Percentiles rank a stretch among this genome's conserved stretches.
These are phyloP conservation scores for Auanema freiburgensis DNA, from an alignment of 2,888 invertebrate species.

Conservation along the genomic window DNA sequence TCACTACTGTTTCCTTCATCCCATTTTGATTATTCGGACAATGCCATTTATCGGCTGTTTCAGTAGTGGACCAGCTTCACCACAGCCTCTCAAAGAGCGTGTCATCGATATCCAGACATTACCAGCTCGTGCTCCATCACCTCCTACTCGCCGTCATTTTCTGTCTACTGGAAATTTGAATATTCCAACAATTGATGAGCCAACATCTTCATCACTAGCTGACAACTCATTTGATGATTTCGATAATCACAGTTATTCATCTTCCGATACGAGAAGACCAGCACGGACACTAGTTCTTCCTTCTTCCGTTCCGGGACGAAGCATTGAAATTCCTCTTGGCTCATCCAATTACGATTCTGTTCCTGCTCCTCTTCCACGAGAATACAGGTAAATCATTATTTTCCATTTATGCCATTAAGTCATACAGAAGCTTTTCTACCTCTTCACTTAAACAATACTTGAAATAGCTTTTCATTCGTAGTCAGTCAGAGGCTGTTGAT, in stretches of 20 bases:
- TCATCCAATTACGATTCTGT: neutral
- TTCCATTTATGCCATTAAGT: no score
- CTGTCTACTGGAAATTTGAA: no score
- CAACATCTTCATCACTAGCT: no score
- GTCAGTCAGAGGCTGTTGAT: no score
- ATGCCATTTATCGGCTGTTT: slow-evolving; percentile 3
- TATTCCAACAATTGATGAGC: no score
- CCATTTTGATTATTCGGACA: neutral
- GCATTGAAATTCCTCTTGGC: slow-evolving; percentile 26
- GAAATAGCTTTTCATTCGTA: no score
- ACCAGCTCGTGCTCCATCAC: slow-evolving; percentile 5
- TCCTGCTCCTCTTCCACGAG: no score
- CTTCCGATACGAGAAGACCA: slow-evolving; percentile 5
- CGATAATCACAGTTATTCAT: no score
- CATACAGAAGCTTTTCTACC: no score
- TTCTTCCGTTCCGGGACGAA: slow-evolving; percentile 19
- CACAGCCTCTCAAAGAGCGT: neutral
- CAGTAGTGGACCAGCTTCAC: neutral
- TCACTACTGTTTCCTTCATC: neutral
- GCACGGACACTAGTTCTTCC: slow-evolving; percentile 21
- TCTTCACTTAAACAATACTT: no score
- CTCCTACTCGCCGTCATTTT: neutral
- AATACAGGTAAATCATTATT: no score
- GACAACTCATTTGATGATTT: no score
- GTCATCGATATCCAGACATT: neutral